Conservation (phyloP, 2,888 invertebrate species). For the Drosophila tanythrix region DNA sequence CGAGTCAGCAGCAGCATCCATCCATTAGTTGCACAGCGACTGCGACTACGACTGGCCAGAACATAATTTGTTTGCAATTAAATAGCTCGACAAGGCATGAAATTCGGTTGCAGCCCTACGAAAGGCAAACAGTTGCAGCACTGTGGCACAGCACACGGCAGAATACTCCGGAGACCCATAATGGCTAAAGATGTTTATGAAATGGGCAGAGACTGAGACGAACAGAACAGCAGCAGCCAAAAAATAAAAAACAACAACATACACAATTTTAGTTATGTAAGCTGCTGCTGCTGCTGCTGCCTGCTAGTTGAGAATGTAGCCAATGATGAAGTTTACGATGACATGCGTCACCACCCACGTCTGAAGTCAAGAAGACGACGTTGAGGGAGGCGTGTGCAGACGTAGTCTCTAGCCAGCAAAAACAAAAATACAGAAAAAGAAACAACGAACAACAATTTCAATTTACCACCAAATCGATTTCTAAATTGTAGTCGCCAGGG, state of each 20-base stretch:
- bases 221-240: constrained; percentile 40
- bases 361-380: constrained; percentile 42
- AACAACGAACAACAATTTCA: constrained; percentile 74
- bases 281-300: constrained; percentile 40
- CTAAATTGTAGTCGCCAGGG: constrained; percentile 61
- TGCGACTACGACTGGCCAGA: constrained; percentile 58
- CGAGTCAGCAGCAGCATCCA: constrained; percentile 21
- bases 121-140: constrained; percentile 36
- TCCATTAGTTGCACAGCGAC: constrained; percentile 63
- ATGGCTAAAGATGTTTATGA: constrained; percentile 70
- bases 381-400: constrained; percentile 62
- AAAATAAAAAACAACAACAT: constrained; percentile 23
- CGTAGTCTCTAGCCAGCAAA: constrained; percentile 27
- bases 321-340: constrained; percentile 82
- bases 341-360: constrained; percentile 83
- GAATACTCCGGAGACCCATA: constrained; percentile 63
- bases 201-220: constrained; percentile 75
- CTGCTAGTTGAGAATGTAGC: constrained; percentile 54
- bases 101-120: constrained; percentile 75
- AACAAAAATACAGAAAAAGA: constrained; percentile 7
- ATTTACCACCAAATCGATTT: constrained; percentile 77
- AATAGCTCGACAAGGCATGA: constrained; percentile 80
- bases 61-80: constrained; percentile 81
- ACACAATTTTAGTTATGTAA: constrained; percentile 69
- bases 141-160: constrained; percentile 20